phyloP scores from a whole-genome alignment of 1,140 invertebrate genomes.

The Eulimnadia texana region DNA sequence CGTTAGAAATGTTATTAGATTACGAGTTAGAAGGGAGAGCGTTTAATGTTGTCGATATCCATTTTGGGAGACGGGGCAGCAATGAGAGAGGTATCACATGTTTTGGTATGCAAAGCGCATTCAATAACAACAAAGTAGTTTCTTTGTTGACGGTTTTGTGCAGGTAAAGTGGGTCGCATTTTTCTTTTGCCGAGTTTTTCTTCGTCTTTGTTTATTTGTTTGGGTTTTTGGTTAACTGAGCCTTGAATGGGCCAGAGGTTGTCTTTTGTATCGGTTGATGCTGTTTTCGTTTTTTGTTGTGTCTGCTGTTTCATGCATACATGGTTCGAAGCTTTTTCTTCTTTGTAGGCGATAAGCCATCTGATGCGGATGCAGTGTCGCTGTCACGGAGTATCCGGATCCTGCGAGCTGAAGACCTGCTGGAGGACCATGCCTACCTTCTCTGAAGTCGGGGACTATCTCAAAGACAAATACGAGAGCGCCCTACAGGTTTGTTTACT shows the following conservation, averaged over 20 bases:
- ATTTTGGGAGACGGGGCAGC: background rate
- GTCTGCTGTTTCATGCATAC: background rate
- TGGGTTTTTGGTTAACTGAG: background rate
- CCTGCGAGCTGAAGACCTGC: slow-evolving; percentile 49
- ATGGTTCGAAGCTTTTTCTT: background rate
- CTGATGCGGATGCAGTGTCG: slow-evolving; percentile 43
- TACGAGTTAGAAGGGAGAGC: background rate
- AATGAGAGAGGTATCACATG: background rate
- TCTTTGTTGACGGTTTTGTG: background rate
- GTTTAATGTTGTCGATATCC: background rate
- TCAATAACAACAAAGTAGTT: background rate
- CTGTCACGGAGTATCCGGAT: slow-evolving; percentile 47
- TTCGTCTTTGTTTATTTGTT: background rate
- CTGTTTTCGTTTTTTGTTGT: background rate
- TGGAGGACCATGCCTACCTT: slow-evolving; percentile 41
- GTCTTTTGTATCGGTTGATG: background rate
- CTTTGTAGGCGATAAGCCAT: slow-evolving; percentile 28
- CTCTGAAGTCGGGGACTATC: slow-evolving; percentile 35
- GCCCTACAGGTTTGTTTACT: slow-evolving; percentile 26
- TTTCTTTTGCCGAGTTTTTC: background rate
- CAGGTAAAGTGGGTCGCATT: background rate
- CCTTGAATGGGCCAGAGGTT: background rate
- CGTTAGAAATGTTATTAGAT: no score
- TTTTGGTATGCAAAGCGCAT: background rate
- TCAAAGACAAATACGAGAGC: slow-evolving; percentile 38